Evolutionary conservation across 2,113 vertebrate species (phyloP).

Genomic region (Phocoena phocoena): DNA sequence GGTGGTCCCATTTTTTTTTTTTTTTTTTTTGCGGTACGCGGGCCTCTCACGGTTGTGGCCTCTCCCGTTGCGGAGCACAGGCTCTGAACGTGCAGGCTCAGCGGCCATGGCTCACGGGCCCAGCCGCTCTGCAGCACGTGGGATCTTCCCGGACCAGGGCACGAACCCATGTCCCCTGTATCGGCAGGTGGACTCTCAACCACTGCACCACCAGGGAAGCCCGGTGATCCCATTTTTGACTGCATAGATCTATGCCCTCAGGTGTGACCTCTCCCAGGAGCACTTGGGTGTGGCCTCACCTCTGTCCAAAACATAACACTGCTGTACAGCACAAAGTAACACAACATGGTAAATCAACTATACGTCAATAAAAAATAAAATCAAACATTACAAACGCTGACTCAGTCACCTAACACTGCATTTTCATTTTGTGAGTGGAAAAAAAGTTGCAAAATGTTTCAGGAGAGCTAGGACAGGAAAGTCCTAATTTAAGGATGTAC

Average conservation of each 20-base stretch:
- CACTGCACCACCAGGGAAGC: too few relatives aligned
- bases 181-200: too few relatives aligned
- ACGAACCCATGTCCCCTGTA: too few relatives aligned
- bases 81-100: too few relatives aligned
- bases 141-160: too few relatives aligned
- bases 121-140: too few relatives aligned
- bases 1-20: too few relatives aligned
- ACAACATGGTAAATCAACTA: neutral
- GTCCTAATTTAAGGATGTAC: neutral
- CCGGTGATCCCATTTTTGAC: too few relatives aligned
- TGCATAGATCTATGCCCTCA: neutral
- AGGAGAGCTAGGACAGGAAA: neutral
- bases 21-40: too few relatives aligned
- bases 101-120: too few relatives aligned
- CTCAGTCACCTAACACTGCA: neutral
- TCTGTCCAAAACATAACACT: neutral
- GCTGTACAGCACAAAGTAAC: fast-evolving
- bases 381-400: neutral
- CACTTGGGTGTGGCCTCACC: neutral
- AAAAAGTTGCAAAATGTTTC: neutral
- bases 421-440: neutral
- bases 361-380: neutral
- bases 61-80: too few relatives aligned
- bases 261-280: neutral
- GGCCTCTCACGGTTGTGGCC: too few relatives aligned